phyloP scores from a whole-genome alignment of 1,140 invertebrate species.

The Oscheius sp. region DNA sequence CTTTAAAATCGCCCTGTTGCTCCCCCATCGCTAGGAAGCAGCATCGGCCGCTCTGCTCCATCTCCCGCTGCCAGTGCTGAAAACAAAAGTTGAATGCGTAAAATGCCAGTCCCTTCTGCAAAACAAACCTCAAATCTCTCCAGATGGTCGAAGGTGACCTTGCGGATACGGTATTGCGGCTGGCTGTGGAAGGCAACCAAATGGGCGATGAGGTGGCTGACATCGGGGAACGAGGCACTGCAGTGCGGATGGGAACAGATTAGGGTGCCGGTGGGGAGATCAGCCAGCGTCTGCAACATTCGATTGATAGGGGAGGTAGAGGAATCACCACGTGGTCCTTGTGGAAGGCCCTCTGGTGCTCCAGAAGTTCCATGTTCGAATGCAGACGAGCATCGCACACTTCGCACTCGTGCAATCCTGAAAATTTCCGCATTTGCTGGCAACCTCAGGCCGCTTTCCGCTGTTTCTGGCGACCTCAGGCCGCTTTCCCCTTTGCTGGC shows the following conservation, averaged over 20 bases:
- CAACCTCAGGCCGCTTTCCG: no score
- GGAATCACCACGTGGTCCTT: not conserved
- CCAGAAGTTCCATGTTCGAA: not conserved
- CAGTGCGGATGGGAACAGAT: not conserved
- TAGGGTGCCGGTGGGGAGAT: not conserved
- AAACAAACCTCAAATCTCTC: no score
- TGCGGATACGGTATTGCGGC: not conserved
- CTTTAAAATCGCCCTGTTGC: no score
- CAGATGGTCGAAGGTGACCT: not conserved
- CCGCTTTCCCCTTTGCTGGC: no score
- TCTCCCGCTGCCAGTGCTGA: no score
- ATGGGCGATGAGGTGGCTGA: not conserved
- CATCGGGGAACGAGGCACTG: not conserved
- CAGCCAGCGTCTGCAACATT: not conserved
- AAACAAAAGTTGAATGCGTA: no score
- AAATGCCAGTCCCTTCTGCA: no score
- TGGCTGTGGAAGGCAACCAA: constrained; percentile 1
- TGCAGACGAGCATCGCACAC: not conserved
- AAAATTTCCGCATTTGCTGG: no score
- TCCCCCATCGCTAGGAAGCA: not conserved
- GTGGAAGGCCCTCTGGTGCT: not conserved
- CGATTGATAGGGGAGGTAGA: not conserved
- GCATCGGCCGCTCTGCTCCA: not conserved
- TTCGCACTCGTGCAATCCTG: no score
- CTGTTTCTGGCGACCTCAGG: no score